Evolutionary conservation across 2,888 invertebrate genomes (phyloP), one percentile per base, ranked within the genome.

Genomic region (Morinoia aosen): DNA sequence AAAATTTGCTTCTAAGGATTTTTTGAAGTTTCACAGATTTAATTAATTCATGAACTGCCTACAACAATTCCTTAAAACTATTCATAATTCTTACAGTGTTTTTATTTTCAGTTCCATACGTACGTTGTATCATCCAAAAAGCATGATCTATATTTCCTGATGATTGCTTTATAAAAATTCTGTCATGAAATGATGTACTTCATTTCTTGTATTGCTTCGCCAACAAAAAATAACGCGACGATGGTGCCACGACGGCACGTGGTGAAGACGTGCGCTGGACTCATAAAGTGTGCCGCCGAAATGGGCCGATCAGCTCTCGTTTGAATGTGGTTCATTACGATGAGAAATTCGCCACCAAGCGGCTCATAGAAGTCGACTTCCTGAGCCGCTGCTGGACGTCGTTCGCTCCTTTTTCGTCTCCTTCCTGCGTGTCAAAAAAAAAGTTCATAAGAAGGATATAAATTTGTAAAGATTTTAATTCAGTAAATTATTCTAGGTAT

Each of bases 251-350:
- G 10, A 90, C 14, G 14, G 90, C 90, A 90, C 39, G 39, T 40
- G 11, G 58, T 7, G 93, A 57, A 57, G 57, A 93, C 93, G 57
- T 93, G 93, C n/a, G 93, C 93, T 8, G 57, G n/a, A 33, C 25
- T 3, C 93, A 93, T 93, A 93, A 93, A 93, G 33, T n/a, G 57
- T 33, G 48, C 57, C 57, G 25, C 93, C 56, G 57, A 93, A 93
- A 93, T 93, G 93, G 93, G 57, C 56, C 25, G 33, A 33, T 39
- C 93, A n/a, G 14, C 39, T 16, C 48, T 93, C 93, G 93, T 93
- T 93, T 57, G 14, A 93, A 93, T 93, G 93, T 33, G 57, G 57
- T 93, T 93, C 93, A 57, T 93, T 93, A 93, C 93, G 93, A 57
- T 90, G 90, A 90, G 39, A 48, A 90, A 90, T 76, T 76, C 76